Percentiles rank a stretch among this genome's conserved stretches.
Conservation (phyloP, 2,113 vertebrate genomes). For the Platysternon megacephalum region DNA sequence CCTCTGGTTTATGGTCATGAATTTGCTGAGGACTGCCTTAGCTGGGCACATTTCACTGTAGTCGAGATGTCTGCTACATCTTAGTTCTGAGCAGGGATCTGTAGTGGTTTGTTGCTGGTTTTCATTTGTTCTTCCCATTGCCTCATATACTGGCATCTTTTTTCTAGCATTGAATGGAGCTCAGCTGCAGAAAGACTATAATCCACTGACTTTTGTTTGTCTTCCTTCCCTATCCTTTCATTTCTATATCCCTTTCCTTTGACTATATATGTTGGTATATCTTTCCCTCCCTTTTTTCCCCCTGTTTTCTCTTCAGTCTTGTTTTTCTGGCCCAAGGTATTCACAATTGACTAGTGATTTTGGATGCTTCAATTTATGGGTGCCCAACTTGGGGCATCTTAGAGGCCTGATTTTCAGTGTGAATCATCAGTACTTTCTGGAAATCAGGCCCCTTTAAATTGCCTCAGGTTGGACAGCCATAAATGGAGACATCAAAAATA, state of each 20-base stretch:
- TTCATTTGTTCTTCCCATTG: not conserved
- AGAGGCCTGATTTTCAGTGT: not conserved
- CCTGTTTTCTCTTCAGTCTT: not conserved
- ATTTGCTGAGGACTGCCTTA: not conserved
- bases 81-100: not conserved
- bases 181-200: not conserved
- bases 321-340: not conserved
- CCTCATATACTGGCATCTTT: not conserved
- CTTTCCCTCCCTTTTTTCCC: accelerated
- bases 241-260: not conserved
- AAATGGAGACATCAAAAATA: not conserved
- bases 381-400: not conserved
- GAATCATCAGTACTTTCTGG: not conserved
- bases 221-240: not conserved
- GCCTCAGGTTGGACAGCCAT: not conserved
- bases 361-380: accelerated
- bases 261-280: not conserved
- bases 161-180: not conserved
- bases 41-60: not conserved
- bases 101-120: not conserved
- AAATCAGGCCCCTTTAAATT: not conserved
- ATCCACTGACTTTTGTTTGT: not conserved
- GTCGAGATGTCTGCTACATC: not conserved
- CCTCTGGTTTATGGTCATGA: not conserved
- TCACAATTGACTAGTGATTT: not conserved